These are phyloP conservation scores for Drosophila seguyi DNA, from an alignment of 1,140 invertebrate species.

Conservation along the genomic window DNA sequence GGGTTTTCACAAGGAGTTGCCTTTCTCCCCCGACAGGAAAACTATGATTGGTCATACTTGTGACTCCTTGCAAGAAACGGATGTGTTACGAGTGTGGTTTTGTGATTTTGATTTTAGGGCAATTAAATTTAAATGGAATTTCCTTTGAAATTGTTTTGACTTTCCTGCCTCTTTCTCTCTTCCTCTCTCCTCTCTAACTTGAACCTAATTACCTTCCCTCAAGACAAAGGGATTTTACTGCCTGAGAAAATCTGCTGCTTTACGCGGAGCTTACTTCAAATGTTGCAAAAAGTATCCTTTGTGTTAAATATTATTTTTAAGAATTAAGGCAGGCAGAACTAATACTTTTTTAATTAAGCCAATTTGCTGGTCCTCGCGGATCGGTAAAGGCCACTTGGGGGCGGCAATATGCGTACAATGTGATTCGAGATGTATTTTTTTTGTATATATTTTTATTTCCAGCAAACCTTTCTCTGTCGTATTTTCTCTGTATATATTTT, in stretches of 20 bases:
- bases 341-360: conserved; percentile 61
- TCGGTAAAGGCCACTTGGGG: conserved; percentile 45
- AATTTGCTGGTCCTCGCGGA: conserved; percentile 26
- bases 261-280: neutral
- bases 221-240: conserved; percentile 3
- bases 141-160: conserved; percentile 8
- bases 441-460: conserved; percentile 1
- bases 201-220: conserved; percentile 21
- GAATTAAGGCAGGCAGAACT: conserved; percentile 54
- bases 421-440: conserved; percentile 43
- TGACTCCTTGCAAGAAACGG: conserved; percentile 6
- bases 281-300: conserved; percentile 32
- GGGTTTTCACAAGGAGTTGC: conserved; percentile 19
- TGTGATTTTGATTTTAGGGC: conserved; percentile 6
- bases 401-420: conserved; percentile 70
- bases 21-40: neutral
- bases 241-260: conserved; percentile 1
- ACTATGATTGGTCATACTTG: conserved; percentile 31
- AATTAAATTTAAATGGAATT: conserved; percentile 8
- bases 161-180: neutral
- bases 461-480: conserved; percentile 9
- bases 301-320: conserved; percentile 41
- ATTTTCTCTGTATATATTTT: conserved; percentile 6
- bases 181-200: neutral
- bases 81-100: conserved; percentile 9